These are phyloP conservation scores for Aurelia aurita DNA, from an alignment of 30 jellyfish, hydroid and myxozoan species.

Conservation along the genomic window DNA sequence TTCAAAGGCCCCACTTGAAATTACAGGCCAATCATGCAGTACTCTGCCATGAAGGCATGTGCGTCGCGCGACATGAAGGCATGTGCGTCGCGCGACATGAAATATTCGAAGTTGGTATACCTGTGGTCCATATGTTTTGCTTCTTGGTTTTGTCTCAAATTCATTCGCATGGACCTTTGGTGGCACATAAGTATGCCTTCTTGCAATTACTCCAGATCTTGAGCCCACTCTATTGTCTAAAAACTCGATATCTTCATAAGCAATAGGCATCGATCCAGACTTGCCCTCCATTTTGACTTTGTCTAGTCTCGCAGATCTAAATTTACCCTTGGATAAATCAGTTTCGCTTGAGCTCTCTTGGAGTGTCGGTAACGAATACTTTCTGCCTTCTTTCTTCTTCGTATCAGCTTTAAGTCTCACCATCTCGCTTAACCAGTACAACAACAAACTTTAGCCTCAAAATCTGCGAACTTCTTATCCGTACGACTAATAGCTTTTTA, in stretches of 20 bases:
- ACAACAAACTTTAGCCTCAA: too few species aligned
- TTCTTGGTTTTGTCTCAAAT: background rate
- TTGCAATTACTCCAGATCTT: slow-evolving; percentile 32
- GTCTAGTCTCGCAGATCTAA: background rate
- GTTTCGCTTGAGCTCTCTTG: slow-evolving; percentile 18
- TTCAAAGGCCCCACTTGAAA: too few species aligned
- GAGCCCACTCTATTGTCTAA: slow-evolving; percentile 31
- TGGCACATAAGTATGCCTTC: slow-evolving; percentile 36
- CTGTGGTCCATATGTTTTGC: background rate
- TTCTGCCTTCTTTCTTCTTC: slow-evolving; percentile 24
- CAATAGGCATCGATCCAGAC: background rate
- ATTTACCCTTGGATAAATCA: background rate
- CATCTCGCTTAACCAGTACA: too few species aligned
- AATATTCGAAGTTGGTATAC: background rate
- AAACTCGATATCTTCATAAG: slow-evolving; percentile 20
- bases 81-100: too few species aligned
- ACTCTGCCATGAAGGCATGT: too few species aligned
- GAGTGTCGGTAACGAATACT: slow-evolving; percentile 40
- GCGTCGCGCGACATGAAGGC: too few species aligned
- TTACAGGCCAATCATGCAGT: too few species aligned
- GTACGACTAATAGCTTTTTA: too few species aligned
- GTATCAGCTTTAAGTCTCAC: background rate
- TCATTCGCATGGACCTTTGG: background rate
- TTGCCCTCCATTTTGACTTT: background rate
- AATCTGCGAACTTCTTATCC: too few species aligned